Conservation (phyloP, 2,888 invertebrate genomes). For the Gryllus longicercus region DNA sequence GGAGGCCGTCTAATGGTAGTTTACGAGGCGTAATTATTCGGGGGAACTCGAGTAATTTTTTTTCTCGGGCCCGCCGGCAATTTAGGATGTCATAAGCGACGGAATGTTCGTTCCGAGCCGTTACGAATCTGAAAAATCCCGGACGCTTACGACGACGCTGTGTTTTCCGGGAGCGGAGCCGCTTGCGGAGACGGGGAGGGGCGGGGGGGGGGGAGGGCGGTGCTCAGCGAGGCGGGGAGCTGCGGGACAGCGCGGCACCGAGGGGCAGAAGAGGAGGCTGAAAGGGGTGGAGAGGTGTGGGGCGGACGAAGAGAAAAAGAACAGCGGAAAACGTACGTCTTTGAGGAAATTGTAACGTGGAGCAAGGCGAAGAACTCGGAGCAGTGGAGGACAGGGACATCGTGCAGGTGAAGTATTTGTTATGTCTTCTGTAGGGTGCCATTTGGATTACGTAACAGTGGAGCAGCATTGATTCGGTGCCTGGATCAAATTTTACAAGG, state of each 20-base stretch:
- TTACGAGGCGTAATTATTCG: slow-evolving; percentile 17
- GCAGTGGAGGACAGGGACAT: no score
- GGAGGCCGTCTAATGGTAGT: slow-evolving; percentile 7
- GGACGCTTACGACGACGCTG: background rate
- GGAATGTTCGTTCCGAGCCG: slow-evolving; percentile 17
- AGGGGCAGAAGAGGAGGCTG: background rate
- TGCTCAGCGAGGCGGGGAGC: background rate
- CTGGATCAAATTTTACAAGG: no score
- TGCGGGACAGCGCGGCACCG: background rate
- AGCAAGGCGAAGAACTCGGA: no score
- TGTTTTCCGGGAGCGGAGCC: background rate
- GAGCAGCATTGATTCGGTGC: no score
- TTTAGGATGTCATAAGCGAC: slow-evolving; percentile 8
- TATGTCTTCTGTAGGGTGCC: no score
- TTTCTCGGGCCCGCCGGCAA: background rate
- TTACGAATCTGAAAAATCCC: slow-evolving; percentile 9
- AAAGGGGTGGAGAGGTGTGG: background rate
- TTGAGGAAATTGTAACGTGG: no score
- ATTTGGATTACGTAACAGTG: no score
- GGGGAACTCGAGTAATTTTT: slow-evolving; percentile 17
- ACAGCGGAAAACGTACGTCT: no score
- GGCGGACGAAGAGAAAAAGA: background rate
- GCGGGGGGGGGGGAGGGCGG: background rate
- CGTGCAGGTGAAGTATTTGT: no score
- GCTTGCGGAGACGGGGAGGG: background rate